Evolutionary conservation across 2,113 vertebrate species (phyloP).

Genomic region (Equus przewalskii): DNA sequence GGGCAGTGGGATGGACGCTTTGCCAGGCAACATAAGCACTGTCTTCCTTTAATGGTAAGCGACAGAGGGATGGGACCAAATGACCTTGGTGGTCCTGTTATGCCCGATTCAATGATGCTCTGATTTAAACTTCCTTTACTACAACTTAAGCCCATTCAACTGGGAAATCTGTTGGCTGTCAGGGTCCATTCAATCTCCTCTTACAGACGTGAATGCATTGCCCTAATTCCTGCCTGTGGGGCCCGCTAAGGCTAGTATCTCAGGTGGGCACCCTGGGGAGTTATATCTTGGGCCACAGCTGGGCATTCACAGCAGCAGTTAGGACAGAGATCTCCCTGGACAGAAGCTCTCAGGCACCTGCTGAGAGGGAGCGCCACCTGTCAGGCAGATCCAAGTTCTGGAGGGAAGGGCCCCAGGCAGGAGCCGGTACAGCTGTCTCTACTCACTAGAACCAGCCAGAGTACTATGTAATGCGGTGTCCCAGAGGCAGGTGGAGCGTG

Average conservation of each 20-base stretch:
- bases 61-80: background rate
- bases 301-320: background rate
- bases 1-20: background rate
- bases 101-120: background rate
- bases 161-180: background rate
- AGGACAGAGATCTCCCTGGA: background rate
- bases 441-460: background rate
- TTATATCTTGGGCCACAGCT: background rate
- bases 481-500: background rate
- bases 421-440: background rate
- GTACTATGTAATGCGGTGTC: rapidly evolving
- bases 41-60: background rate
- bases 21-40: background rate
- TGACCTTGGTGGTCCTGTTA: background rate
- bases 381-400: background rate
- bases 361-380: background rate
- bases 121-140: background rate
- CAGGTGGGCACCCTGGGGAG: too few relatives aligned
- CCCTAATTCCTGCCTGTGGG: background rate
- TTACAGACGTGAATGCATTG: background rate
- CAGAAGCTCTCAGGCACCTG: background rate
- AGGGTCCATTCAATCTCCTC: background rate
- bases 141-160: background rate
- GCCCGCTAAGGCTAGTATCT: background rate
- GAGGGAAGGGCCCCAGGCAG: background rate